phyloP scores from a whole-genome alignment of 2,797 vertebrate species.

The Lepilemur ruficaudatus region DNA sequence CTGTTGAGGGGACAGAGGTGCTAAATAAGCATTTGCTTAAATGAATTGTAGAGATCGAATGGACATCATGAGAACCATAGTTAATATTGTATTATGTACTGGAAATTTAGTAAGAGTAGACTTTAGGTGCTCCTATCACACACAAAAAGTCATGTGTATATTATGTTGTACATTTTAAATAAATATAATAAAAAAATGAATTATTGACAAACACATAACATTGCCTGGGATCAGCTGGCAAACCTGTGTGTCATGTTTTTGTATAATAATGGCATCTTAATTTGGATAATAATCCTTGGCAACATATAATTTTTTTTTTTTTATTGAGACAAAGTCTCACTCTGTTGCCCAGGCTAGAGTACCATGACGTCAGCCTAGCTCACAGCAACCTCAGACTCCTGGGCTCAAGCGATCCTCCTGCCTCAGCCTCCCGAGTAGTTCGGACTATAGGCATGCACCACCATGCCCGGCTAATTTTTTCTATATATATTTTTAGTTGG shows the following conservation, averaged over 20 bases:
- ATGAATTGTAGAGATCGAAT: neutral
- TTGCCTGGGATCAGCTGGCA: neutral
- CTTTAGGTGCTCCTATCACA: neutral
- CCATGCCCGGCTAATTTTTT: too few relatives aligned
- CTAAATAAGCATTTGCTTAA: neutral
- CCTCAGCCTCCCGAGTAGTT: too few relatives aligned
- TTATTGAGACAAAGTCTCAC: too few relatives aligned
- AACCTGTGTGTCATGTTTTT: neutral
- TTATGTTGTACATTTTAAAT: neutral
- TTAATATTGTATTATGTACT: neutral
- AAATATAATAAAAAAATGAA: neutral
- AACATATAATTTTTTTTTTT: too few relatives aligned
- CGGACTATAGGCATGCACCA: too few relatives aligned
- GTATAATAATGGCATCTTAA: neutral
- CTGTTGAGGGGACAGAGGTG: neutral
- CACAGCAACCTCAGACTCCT: too few relatives aligned
- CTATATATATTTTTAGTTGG: too few relatives aligned
- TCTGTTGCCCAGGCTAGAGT: too few relatives aligned
- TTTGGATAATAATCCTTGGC: neutral
- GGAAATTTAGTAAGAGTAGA: neutral
- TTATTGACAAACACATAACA: neutral
- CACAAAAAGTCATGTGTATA: neutral
- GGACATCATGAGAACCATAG: neutral
- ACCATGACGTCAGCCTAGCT: too few relatives aligned
- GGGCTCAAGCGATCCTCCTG: too few relatives aligned